Evolutionary conservation across 2,888 invertebrate genomes (phyloP).

Genomic region (Theretra japonica): DNA sequence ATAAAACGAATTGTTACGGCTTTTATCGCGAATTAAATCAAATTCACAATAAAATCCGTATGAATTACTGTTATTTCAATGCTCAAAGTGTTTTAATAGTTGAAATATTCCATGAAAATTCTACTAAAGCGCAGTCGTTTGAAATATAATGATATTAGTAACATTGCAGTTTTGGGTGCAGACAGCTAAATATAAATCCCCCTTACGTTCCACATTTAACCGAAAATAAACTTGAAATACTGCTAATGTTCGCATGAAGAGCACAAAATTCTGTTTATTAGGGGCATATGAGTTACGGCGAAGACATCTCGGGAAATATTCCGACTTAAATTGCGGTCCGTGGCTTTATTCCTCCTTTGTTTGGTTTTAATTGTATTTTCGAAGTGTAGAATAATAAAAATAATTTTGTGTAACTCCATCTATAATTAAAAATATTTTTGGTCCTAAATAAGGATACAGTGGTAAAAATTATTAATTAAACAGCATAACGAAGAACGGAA

Average conservation of each 20-base stretch:
- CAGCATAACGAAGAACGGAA: too few relatives aligned
- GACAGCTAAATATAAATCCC: constrained; percentile 28
- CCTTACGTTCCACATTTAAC: constrained; percentile 23
- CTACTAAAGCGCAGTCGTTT: background rate
- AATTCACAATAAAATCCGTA: too few relatives aligned
- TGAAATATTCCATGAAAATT: background rate
- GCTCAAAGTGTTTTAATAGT: background rate
- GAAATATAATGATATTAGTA: constrained; percentile 20
- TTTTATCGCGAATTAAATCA: too few relatives aligned
- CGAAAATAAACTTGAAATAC: constrained; percentile 27
- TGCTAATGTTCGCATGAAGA: constrained; percentile 21
- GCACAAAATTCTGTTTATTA: constrained; percentile 25
- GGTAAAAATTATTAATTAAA: too few relatives aligned
- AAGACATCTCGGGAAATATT: constrained; percentile 5
- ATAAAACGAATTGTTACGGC: too few relatives aligned
- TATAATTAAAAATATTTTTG: too few relatives aligned
- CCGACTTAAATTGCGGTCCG: background rate
- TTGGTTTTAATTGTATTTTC: background rate
- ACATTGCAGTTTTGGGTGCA: constrained; percentile 23
- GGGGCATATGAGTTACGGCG: background rate
- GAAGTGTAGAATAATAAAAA: background rate
- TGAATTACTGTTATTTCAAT: too few relatives aligned
- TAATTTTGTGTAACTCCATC: too few relatives aligned
- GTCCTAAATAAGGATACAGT: too few relatives aligned
- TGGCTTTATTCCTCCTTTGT: background rate